Conservation (phyloP, 92 coral and sea anemone species). For the Parazoanthus darwini region DNA sequence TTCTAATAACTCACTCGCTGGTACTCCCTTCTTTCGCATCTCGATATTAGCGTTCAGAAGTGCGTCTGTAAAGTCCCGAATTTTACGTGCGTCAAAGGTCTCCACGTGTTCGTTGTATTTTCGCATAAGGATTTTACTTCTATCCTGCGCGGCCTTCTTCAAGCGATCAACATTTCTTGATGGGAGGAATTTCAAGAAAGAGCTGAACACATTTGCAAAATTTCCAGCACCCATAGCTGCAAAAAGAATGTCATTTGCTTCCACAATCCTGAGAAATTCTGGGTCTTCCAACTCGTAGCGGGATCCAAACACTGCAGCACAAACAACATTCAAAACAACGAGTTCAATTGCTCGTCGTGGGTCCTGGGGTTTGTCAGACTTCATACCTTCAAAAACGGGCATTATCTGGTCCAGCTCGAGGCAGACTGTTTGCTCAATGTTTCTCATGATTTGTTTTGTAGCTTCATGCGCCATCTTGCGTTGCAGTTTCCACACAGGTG, state of each 20-base stretch:
- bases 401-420: slow-evolving; percentile 65
- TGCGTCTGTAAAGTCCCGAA: slow-evolving; percentile 71
- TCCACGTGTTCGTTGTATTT: slow-evolving; percentile 59
- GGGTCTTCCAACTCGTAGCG: slow-evolving; percentile 65
- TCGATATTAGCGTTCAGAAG: slow-evolving; percentile 54
- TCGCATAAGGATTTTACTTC: slow-evolving; percentile 44
- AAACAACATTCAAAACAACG: slow-evolving; percentile 68
- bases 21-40: slow-evolving; percentile 32
- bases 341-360: slow-evolving; percentile 56
- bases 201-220: slow-evolving; percentile 60
- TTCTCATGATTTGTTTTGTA: slow-evolving; percentile 51
- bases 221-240: slow-evolving; percentile 45
- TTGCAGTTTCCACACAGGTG: slow-evolving; percentile 64
- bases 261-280: slow-evolving; percentile 53
- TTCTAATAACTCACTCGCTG: slow-evolving; percentile 33
- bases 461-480: slow-evolving; percentile 73
- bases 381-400: slow-evolving; percentile 39
- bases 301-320: slow-evolving; percentile 64
- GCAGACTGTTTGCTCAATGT: slow-evolving; percentile 53
- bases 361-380: slow-evolving; percentile 44
- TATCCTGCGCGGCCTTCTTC: slow-evolving; percentile 26
- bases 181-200: slow-evolving; percentile 32
- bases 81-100: slow-evolving; percentile 58
- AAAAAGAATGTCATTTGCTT: slow-evolving; percentile 47
- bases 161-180: slow-evolving; percentile 28